Percentiles rank a stretch among this genome's conserved stretches.
Conservation (phyloP, 2,797 vertebrate genomes). For the Alca torda region DNA sequence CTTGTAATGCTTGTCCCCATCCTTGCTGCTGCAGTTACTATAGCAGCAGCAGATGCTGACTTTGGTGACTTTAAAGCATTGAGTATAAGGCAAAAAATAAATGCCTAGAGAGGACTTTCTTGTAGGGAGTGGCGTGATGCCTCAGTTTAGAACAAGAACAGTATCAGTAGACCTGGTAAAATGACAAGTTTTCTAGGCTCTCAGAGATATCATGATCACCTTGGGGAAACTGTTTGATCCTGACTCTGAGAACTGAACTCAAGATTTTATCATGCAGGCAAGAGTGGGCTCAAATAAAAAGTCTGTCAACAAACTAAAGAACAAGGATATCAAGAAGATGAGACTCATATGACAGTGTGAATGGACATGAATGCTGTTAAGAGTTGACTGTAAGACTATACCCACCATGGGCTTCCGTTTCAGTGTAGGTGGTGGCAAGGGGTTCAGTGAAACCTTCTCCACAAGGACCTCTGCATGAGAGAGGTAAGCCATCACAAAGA, state of each 20-base stretch:
- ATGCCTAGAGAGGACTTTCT: neutral
- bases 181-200: neutral
- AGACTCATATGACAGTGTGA: neutral
- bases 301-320: neutral
- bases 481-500: neutral
- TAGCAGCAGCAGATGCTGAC: slow-evolving; percentile 12
- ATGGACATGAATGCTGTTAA: neutral
- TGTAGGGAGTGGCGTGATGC: neutral
- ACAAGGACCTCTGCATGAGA: neutral
- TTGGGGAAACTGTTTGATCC: neutral
- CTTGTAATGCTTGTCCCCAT: neutral
- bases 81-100: neutral
- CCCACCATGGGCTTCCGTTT: neutral
- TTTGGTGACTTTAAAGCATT: neutral
- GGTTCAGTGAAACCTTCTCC: neutral
- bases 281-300: neutral
- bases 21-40: slow-evolving; percentile 28
- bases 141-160: neutral
- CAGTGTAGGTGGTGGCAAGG: neutral
- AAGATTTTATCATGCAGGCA: neutral
- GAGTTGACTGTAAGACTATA: neutral
- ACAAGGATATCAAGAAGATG: neutral
- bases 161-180: neutral
- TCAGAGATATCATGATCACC: neutral
- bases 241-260: neutral